phyloP scores from a whole-genome alignment of 2,888 invertebrate genomes.

The Ichneumon xanthorius region DNA sequence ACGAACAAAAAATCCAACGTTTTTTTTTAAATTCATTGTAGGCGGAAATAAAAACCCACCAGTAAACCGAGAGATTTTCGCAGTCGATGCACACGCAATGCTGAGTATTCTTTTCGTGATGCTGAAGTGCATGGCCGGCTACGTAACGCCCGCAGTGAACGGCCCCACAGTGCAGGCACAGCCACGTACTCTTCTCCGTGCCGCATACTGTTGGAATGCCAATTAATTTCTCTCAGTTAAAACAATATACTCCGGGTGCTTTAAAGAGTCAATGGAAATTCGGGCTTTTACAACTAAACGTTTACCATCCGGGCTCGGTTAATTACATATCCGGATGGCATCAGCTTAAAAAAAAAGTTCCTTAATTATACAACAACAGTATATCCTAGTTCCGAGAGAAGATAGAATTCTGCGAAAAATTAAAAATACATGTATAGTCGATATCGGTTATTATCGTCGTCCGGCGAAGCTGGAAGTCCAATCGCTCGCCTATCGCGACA shows the following conservation, averaged over 20 bases:
- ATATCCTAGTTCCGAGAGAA: neutral
- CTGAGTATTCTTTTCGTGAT: constrained; percentile 87
- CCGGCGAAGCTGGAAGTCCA: no score
- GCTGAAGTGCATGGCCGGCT: constrained; percentile 91
- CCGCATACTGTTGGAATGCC: constrained; percentile 86
- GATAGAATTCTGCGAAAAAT: neutral
- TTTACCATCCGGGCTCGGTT: constrained; percentile 50
- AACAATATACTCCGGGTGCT: neutral
- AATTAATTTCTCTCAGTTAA: constrained; percentile 37
- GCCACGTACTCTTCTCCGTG: constrained; percentile 90
- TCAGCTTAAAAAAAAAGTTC: neutral
- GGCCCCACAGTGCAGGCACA: constrained; percentile 91
- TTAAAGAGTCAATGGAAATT: constrained; percentile 33
- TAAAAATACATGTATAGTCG: neutral
- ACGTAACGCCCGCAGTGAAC: constrained; percentile 92
- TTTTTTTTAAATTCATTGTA: neutral
- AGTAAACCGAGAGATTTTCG: constrained; percentile 90
- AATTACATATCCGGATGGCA: constrained; percentile 44
- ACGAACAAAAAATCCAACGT: neutral
- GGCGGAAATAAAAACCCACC: constrained; percentile 86
- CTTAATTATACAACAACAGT: neutral
- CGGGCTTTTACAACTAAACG: constrained; percentile 21
- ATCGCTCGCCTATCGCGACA: no score
- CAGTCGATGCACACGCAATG: constrained; percentile 93
- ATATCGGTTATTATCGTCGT: neutral